Percentiles rank a stretch among this genome's conserved stretches.
These are phyloP conservation scores for Hippocampus zosterae DNA, from an alignment of 2,113 vertebrate species.

Conservation along the genomic window DNA sequence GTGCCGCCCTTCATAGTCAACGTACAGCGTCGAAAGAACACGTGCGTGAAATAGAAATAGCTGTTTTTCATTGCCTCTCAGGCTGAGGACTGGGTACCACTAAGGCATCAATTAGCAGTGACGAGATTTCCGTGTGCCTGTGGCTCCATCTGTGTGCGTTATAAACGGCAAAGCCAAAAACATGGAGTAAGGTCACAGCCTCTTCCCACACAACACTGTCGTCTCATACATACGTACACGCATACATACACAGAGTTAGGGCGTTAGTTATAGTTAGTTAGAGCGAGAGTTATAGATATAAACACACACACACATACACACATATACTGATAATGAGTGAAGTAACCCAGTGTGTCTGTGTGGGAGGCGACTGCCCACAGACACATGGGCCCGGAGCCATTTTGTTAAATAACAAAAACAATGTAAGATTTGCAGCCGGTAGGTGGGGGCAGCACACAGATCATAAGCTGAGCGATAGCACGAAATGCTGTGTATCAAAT, in stretches of 20 bases:
- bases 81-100: slow-evolving; percentile 58
- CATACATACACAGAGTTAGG: too few species aligned
- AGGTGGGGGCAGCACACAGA: slow-evolving; percentile 73
- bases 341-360: slow-evolving; percentile 40
- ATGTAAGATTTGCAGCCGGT: slow-evolving; percentile 62
- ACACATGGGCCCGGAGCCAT: slow-evolving; percentile 45
- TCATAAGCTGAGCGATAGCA: slow-evolving; percentile 24
- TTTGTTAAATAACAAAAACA: slow-evolving; percentile 57
- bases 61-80: slow-evolving; percentile 24
- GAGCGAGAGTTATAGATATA: too few species aligned
- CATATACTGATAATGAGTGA: background rate
- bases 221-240: background rate
- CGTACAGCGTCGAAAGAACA: background rate
- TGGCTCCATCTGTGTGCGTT: slow-evolving; percentile 63
- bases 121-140: slow-evolving; percentile 75
- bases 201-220: slow-evolving; percentile 46
- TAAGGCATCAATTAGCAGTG: slow-evolving; percentile 71
- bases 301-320: too few species aligned
- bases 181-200: slow-evolving; percentile 68
- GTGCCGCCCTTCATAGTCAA: background rate
- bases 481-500: slow-evolving; percentile 8
- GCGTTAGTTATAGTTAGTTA: too few species aligned
- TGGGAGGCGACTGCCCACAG: slow-evolving; percentile 23
- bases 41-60: background rate
- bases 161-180: slow-evolving; percentile 73